These are phyloP conservation scores for Hylaeus anthracinus DNA, from an alignment of 1,140 invertebrate species.

Conservation along the genomic window DNA sequence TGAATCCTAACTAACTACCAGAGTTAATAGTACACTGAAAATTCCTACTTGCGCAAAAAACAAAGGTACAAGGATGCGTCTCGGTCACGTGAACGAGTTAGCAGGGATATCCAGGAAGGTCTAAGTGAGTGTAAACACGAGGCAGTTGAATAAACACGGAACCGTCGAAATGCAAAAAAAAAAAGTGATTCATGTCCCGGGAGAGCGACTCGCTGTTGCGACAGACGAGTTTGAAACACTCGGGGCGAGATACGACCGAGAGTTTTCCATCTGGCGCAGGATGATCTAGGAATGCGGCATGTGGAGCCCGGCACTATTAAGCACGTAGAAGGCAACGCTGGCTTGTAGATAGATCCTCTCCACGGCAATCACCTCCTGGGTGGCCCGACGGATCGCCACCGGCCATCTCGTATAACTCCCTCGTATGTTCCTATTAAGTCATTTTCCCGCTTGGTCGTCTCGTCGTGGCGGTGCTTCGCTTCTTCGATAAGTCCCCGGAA, in stretches of 20 bases:
- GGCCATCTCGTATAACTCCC: constrained; percentile 61
- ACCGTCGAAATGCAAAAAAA: background rate
- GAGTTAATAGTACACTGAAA: too few species aligned
- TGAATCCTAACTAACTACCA: too few species aligned
- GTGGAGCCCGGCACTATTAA: constrained; percentile 54
- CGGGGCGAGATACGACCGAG: constrained; percentile 42
- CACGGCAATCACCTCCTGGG: constrained; percentile 75
- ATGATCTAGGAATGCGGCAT: constrained; percentile 70
- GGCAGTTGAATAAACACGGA: constrained; percentile 9
- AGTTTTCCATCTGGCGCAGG: constrained; percentile 66
- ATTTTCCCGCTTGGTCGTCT: constrained; percentile 57
- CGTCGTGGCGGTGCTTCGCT: constrained; percentile 23
- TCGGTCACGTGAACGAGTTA: background rate
- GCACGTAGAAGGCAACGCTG: constrained; percentile 47
- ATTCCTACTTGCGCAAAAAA: background rate
- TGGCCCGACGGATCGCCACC: constrained; percentile 70
- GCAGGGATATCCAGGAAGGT: background rate
- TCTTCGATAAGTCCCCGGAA: constrained; percentile 55
- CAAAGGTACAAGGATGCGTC: too few species aligned
- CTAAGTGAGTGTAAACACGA: background rate
- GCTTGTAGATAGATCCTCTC: constrained; percentile 67
- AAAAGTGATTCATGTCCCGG: background rate
- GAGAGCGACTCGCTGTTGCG: background rate
- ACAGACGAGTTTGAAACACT: constrained; percentile 26
- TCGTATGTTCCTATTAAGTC: constrained; percentile 65